Percentiles rank a stretch among this genome's conserved stretches.
phyloP scores from a whole-genome alignment of 2,888 invertebrate genomes.

The Eudemis profundana region DNA sequence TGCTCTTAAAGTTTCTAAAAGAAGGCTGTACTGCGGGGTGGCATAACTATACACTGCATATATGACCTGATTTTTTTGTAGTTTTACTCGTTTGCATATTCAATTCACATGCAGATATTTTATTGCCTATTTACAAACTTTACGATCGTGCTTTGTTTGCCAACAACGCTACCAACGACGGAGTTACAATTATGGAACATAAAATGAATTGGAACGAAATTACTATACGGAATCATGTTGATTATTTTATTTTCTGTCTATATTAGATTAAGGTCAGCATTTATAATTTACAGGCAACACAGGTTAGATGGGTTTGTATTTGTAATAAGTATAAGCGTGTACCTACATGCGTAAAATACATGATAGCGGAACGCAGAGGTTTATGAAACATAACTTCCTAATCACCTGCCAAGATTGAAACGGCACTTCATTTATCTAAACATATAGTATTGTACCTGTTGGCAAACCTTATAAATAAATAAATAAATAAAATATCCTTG shows the following conservation, averaged over 20 bases:
- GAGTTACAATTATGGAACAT: constrained; percentile 19
- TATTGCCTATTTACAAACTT: constrained; percentile 21
- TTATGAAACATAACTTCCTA: too few species aligned
- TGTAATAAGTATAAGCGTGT: too few species aligned
- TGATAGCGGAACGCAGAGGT: too few species aligned
- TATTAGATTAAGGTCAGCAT: constrained; percentile 19
- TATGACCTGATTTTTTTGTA: not conserved
- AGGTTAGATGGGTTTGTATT: too few species aligned
- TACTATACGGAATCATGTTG: constrained; percentile 5
- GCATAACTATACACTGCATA: too few species aligned
- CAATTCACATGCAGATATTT: constrained; percentile 19
- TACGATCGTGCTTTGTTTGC: constrained; percentile 13
- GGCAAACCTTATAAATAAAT: too few species aligned
- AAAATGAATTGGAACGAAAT: constrained; percentile 27
- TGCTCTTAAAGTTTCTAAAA: too few species aligned
- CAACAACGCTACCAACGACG: not conserved
- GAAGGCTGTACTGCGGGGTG: too few species aligned
- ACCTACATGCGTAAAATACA: too few species aligned
- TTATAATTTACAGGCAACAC: not conserved
- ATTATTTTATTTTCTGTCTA: constrained; percentile 1
- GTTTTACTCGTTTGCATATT: constrained; percentile 13
- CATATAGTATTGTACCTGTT: too few species aligned
- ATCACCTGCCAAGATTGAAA: too few species aligned
- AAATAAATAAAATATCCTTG: not conserved
- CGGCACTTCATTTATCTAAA: too few species aligned